Evolutionary conservation across 2,797 vertebrate species (phyloP), one percentile per base, ranked within the genome.

Genomic region (Chrosomus eos): DNA sequence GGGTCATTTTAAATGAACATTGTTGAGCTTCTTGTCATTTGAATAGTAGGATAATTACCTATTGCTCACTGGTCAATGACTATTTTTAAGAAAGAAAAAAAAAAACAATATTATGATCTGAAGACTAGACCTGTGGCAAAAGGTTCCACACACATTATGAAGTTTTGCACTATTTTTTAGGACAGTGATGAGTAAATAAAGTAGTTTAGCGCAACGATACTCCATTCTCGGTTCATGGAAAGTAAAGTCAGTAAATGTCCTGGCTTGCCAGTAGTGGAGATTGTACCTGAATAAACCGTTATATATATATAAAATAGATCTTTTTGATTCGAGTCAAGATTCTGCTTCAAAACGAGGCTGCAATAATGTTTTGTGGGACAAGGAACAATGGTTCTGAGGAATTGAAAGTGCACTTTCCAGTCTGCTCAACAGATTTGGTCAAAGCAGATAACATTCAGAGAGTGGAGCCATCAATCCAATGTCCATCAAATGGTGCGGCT

Each of bases 1-100:
- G 78, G 85, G 72, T 82, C 85, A 84, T 74, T 82, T 87, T 74
- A 87, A 86, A 76, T 82, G 67, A 89, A 86, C 84, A 81, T 67
- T 84, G 73, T 79, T 86, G 78, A 79, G 81, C 73, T 84, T 77
- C 80, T 85, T 87, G 84, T 85, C 71, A 55, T 86, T 87, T 84
- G 26, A 84, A 86, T 84, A 86, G 60, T 48, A 82, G 40, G n/a
- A 79, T 86, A 84, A 89, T 84, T 84, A 85, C 84, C 84, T 84
- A 64, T 80, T 80, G 78, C 73, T 79, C 36, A 7, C n/a, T 58
- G 71, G 82, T 87, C 84, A 82, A 58, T 43, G 77, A 73, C 73
- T 55, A 76, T 81, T 79, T 48, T 78, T 58, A 71, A 77, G 48
- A 66, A 75, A 19, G 45, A n/a, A 74, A 31, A 36, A 23, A 55